These are phyloP conservation scores for Zaprionus nigranus DNA, from an alignment of 1,140 invertebrate species.

Conservation along the genomic window DNA sequence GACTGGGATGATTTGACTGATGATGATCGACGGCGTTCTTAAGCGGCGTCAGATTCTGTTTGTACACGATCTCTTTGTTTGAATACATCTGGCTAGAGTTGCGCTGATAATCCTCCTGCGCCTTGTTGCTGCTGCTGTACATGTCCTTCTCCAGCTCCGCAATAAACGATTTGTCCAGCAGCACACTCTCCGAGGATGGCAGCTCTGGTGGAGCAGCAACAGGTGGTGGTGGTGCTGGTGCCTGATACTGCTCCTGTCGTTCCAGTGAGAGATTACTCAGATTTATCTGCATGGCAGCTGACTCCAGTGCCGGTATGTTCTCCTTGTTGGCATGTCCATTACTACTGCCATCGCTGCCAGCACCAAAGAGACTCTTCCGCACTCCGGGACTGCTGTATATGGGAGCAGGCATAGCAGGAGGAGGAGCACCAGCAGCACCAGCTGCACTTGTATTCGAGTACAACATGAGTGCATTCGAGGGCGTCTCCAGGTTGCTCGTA, in stretches of 20 bases:
- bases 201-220: background rate
- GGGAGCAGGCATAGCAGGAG: background rate
- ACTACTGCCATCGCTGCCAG: conserved; percentile 11
- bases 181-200: conserved; percentile 44
- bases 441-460: conserved; percentile 61
- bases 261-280: conserved; percentile 67
- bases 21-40: conserved; percentile 55
- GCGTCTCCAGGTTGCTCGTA: conserved; percentile 82
- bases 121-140: conserved; percentile 69
- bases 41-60: conserved; percentile 77
- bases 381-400: conserved; percentile 62
- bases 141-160: conserved; percentile 88
- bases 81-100: conserved; percentile 85
- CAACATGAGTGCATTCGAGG: conserved; percentile 30
- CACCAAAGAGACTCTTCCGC: conserved; percentile 64
- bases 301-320: conserved; percentile 73
- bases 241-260: conserved; percentile 8
- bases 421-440: background rate
- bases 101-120: conserved; percentile 74
- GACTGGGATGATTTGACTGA: conserved; percentile 64
- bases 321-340: conserved; percentile 68
- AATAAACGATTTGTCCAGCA: conserved; percentile 86
- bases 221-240: conserved; percentile 1
- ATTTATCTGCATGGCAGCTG: conserved; percentile 66
- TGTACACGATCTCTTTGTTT: conserved; percentile 72